Evolutionary conservation across 2,113 vertebrate genomes (phyloP).

Genomic region (Sylvietta virens): DNA sequence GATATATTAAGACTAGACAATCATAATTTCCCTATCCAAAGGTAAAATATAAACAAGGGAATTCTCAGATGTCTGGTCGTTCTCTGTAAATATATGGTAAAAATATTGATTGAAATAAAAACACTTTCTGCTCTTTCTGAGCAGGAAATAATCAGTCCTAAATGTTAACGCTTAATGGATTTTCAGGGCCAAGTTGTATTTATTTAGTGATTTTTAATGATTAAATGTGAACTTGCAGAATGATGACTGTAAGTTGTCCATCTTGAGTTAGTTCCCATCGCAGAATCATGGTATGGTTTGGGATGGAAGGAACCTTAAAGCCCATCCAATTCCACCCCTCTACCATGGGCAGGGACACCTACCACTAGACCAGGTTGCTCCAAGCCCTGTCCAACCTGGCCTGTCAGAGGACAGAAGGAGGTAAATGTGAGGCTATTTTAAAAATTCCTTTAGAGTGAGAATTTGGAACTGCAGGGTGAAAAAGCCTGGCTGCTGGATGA

Average conservation of each 20-base stretch:
- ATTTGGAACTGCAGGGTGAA: not conserved
- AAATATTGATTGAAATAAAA: not conserved
- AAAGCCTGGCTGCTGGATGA: not conserved
- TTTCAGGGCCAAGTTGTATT: not conserved
- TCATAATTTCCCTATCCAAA: not conserved
- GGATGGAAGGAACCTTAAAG: not conserved
- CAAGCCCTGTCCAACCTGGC: not conserved
- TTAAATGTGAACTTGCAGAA: not conserved
- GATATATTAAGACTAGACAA: not conserved
- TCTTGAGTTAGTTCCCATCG: not conserved
- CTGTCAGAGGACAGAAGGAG: not conserved
- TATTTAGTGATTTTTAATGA: not conserved
- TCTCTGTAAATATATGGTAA: not conserved
- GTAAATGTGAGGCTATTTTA: not conserved
- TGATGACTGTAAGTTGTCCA: not conserved
- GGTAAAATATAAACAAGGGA: not conserved
- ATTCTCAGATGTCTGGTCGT: not conserved
- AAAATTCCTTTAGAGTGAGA: not conserved
- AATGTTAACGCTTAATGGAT: not conserved
- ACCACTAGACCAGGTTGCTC: not conserved
- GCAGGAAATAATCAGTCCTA: not conserved
- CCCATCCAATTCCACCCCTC: not conserved
- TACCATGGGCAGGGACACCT: not conserved
- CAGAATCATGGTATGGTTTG: not conserved
- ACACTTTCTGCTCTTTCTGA: not conserved